Evolutionary conservation across 2,888 invertebrate genomes (phyloP).

Genomic region (Xanthorhoe designata): DNA sequence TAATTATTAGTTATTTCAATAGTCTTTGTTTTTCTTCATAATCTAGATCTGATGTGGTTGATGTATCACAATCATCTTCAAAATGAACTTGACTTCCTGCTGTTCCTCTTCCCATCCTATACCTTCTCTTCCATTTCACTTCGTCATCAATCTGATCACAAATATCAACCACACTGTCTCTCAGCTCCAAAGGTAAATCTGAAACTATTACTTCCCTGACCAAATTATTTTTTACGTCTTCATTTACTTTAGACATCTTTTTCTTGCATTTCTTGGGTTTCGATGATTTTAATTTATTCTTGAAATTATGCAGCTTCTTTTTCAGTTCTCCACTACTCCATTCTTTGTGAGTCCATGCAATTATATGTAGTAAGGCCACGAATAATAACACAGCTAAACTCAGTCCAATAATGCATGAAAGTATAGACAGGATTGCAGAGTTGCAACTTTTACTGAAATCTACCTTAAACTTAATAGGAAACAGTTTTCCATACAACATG

Average conservation of each 20-base stretch:
- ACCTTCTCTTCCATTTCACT: slow-evolving; percentile 59
- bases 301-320: slow-evolving; percentile 26
- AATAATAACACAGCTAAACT: slow-evolving; percentile 53
- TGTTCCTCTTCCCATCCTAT: slow-evolving; percentile 50
- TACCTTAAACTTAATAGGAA: slow-evolving; percentile 48
- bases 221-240: slow-evolving; percentile 57
- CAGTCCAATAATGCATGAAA: slow-evolving; percentile 53
- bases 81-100: slow-evolving; percentile 39
- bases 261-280: slow-evolving; percentile 36
- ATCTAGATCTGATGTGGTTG: slow-evolving; percentile 35
- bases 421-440: slow-evolving; percentile 58
- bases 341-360: slow-evolving; percentile 50
- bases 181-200: slow-evolving; percentile 66
- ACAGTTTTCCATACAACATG: slow-evolving; percentile 63
- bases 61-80: slow-evolving; percentile 27
- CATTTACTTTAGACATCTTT: slow-evolving; percentile 43
- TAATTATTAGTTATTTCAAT: slow-evolving; percentile 24
- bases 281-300: slow-evolving; percentile 35
- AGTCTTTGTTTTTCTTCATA: slow-evolving; percentile 26
- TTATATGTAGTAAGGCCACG: slow-evolving; percentile 52
- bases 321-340: slow-evolving; percentile 46
- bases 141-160: slow-evolving; percentile 63
- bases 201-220: slow-evolving; percentile 67
- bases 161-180: slow-evolving; percentile 61
- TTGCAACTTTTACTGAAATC: slow-evolving; percentile 55